phyloP scores from a whole-genome alignment of 1,140 invertebrate genomes.

The Drosophila tristis region DNA sequence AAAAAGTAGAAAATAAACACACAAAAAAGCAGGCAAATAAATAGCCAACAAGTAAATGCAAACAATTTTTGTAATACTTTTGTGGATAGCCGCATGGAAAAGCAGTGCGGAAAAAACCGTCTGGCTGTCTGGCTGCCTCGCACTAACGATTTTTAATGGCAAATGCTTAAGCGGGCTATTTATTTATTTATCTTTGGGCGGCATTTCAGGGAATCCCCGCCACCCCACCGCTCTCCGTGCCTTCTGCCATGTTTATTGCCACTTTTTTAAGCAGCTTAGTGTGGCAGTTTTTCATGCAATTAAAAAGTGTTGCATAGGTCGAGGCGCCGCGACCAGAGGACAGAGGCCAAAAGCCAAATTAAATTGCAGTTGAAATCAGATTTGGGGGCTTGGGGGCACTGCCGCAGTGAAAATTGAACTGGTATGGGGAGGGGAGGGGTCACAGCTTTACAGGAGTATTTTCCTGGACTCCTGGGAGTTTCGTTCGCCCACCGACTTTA shows the following conservation, averaged over 20 bases:
- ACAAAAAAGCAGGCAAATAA: background rate
- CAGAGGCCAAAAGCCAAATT: slow-evolving; percentile 7
- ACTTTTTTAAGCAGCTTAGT: slow-evolving; percentile 63
- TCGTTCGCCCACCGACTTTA: too few species aligned
- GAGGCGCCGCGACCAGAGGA: slow-evolving; percentile 9
- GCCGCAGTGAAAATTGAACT: too few species aligned
- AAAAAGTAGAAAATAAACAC: background rate
- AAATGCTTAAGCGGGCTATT: slow-evolving; percentile 50
- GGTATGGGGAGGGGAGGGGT: too few species aligned
- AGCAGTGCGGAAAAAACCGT: slow-evolving; percentile 4
- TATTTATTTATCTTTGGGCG: slow-evolving; percentile 60
- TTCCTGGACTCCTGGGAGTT: too few species aligned
- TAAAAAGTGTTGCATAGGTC: slow-evolving; percentile 63
- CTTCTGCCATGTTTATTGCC: slow-evolving; percentile 41
- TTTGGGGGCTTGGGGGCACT: background rate
- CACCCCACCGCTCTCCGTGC: too few species aligned
- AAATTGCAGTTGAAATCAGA: slow-evolving; percentile 32
- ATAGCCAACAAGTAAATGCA: background rate
- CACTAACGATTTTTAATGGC: slow-evolving; percentile 50
- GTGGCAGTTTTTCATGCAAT: slow-evolving; percentile 51
- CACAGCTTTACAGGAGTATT: too few species aligned
- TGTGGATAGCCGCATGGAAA: slow-evolving; percentile 11
- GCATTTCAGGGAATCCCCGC: background rate
- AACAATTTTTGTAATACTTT: slow-evolving; percentile 4
- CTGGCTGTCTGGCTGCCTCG: slow-evolving; percentile 1